phyloP scores from a whole-genome alignment of 2,797 vertebrate genomes.

The Cichlasoma orientale region DNA sequence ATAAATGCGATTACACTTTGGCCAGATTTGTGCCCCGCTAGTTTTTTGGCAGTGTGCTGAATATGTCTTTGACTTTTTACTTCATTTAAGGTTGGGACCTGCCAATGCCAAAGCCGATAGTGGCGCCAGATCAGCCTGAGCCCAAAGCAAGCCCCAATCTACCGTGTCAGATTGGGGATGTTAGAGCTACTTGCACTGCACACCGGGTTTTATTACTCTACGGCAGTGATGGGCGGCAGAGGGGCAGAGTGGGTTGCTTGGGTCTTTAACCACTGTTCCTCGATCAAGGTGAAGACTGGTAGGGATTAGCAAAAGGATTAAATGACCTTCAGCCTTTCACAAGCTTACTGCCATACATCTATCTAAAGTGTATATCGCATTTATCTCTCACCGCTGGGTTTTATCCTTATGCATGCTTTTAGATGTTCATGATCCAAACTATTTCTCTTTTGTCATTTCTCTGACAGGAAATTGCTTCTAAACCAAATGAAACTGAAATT shows the following conservation, averaged over 20 bases:
- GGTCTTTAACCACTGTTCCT: constrained; percentile 63
- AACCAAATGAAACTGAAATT: constrained; percentile 6
- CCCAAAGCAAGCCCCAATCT: constrained; percentile 41
- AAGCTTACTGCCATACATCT: constrained; percentile 45
- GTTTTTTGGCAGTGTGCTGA: constrained; percentile 30
- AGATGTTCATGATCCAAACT: constrained; percentile 79
- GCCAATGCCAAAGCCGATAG: constrained; percentile 38
- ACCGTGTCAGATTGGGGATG: constrained; percentile 53
- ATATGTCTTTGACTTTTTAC: constrained; percentile 39
- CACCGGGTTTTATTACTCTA: constrained; percentile 47
- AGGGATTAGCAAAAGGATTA: constrained; percentile 73
- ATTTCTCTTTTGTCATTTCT: constrained; percentile 69
- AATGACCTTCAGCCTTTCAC: constrained; percentile 51
- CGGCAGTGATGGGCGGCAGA: constrained; percentile 20
- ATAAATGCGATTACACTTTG: constrained; percentile 41
- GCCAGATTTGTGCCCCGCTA: constrained; percentile 28
- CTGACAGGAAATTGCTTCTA: not conserved
- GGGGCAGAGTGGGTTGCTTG: constrained; percentile 8
- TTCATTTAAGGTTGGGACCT: constrained; percentile 52
- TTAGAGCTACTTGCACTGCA: constrained; percentile 41
- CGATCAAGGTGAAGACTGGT: constrained; percentile 53
- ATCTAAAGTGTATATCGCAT: constrained; percentile 48
- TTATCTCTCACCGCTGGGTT: constrained; percentile 42
- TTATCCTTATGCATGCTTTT: constrained; percentile 35
- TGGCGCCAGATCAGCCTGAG: constrained; percentile 28